Evolutionary conservation across 2,797 vertebrate species (phyloP), one percentile per base, ranked within the genome.

Genomic region (Valencia hispanica): DNA sequence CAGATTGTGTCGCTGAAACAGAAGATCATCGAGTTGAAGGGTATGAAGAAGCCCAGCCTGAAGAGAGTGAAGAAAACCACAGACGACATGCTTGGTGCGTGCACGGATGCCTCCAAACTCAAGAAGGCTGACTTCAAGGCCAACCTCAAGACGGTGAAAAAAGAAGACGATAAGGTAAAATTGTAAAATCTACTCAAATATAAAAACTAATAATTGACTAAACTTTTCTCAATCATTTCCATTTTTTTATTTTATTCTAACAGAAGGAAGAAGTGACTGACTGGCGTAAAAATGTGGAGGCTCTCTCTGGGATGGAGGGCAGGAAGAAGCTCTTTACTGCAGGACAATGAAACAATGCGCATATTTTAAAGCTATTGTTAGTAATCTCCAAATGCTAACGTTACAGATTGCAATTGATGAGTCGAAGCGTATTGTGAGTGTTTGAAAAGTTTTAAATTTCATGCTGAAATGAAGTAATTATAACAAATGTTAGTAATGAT

Each of bases 131-230:
- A 96, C 74, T 95, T 96, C 81, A 96, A 96, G 77, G 95, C 82
- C 75, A 96, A 95, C 73, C 94, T 96, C 0, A 96, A 96, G 89
- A 96, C 96, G 4, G 95, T 96, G 73, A 96, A 95, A 88, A 96
- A 96, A 84, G 96, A 96, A 36, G 96, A 96, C 0, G 96, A 96
- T 81, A 96, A 95, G 94, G 95, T 94, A 76, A 80, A 50, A 48
- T 2, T 0, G 0, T 27, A 32, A 68, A 27, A 59, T 77, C 32
- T 3, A 12, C 5, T 36, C 9, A 57, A 17, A 10, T 15, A 51
- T 51, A 25, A 22, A 12, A 30, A 3, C 59, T 53, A n/a, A 1
- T 7, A 41, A 1, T 0, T 17, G 0, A 18, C 25, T 50, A 25
- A 65, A 2, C 0, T 1, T 3, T 36, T 69, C 7, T 27, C 8